Evolutionary conservation across 2,888 invertebrate species (phyloP).

Genomic region (Bembecia ichneumoniformis): DNA sequence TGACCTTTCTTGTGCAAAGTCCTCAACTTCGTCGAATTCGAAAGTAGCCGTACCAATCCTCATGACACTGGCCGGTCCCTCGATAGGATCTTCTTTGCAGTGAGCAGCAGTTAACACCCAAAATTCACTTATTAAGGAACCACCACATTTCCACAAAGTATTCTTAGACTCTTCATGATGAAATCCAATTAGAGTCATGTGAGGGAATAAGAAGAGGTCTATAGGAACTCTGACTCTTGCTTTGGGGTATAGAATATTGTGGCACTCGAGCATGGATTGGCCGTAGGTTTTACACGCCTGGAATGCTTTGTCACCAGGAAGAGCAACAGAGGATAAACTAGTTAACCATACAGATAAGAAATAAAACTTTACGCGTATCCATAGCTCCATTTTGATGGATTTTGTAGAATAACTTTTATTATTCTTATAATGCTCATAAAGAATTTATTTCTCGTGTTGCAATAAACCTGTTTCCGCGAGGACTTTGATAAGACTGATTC

Average conservation of each 20-base stretch:
- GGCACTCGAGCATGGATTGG: constrained; percentile 53
- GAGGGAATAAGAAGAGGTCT: constrained; percentile 71
- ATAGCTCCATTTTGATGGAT: not conserved
- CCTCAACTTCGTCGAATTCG: constrained; percentile 58
- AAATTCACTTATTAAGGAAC: constrained; percentile 44
- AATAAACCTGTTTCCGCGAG: not conserved
- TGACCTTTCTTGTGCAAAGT: constrained; percentile 62
- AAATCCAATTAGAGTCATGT: constrained; percentile 74
- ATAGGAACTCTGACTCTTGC: constrained; percentile 50
- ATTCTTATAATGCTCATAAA: not conserved
- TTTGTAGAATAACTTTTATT: too few species aligned
- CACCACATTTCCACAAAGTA: constrained; percentile 59
- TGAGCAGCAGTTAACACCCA: constrained; percentile 66
- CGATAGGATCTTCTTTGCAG: constrained; percentile 46
- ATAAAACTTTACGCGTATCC: not conserved
- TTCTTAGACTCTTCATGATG: constrained; percentile 12
- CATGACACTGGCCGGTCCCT: constrained; percentile 63
- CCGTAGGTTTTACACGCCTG: constrained; percentile 49
- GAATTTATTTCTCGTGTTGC: not conserved
- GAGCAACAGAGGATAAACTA: constrained; percentile 8
- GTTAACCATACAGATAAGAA: not conserved
- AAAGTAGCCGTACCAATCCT: constrained; percentile 71
- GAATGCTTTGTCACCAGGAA: constrained; percentile 46
- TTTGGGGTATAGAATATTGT: constrained; percentile 44
- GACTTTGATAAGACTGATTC: constrained; percentile 13